A percentile compares a stretch with the other conserved stretches of the same genome.
These are phyloP conservation scores for Tetragonula carbonaria DNA, from an alignment of 2,888 invertebrate species.

Conservation along the genomic window DNA sequence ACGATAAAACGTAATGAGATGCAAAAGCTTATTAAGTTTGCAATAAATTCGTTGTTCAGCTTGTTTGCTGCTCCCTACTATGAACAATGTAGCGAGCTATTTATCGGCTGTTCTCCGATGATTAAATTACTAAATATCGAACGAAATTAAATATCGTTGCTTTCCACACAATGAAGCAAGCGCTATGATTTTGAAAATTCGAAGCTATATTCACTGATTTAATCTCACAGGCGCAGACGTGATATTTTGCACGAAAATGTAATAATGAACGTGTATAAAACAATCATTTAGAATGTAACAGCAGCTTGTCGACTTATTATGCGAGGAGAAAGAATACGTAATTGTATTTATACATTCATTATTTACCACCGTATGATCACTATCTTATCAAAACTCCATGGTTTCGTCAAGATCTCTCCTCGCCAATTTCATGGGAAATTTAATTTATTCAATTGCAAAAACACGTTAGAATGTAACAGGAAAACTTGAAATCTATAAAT, in stretches of 20 bases:
- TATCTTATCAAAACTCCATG: slow-evolving; percentile 15
- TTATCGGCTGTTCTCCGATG: background rate
- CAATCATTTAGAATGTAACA: background rate
- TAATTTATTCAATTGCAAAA: background rate
- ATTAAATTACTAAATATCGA: too few relatives aligned
- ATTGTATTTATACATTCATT: slow-evolving; percentile 25
- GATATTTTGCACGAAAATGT: background rate
- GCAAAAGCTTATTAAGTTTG: background rate
- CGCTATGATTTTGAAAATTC: background rate
- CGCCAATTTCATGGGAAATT: background rate
- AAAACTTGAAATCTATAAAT: too few relatives aligned
- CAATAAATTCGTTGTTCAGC: background rate
- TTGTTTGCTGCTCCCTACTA: background rate
- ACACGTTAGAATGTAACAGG: background rate
- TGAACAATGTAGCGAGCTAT: background rate
- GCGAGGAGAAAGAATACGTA: background rate
- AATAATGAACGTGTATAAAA: background rate
- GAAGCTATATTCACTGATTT: background rate
- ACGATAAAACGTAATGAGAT: background rate
- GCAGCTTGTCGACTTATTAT: background rate
- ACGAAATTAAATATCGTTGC: too few relatives aligned
- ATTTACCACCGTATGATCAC: background rate
- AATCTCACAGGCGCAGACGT: background rate
- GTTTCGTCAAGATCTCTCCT: background rate
- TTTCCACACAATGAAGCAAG: background rate